These are phyloP conservation scores for Rousettus madagascariensis DNA, from an alignment of 2,797 vertebrate genomes.

Conservation along the genomic window DNA sequence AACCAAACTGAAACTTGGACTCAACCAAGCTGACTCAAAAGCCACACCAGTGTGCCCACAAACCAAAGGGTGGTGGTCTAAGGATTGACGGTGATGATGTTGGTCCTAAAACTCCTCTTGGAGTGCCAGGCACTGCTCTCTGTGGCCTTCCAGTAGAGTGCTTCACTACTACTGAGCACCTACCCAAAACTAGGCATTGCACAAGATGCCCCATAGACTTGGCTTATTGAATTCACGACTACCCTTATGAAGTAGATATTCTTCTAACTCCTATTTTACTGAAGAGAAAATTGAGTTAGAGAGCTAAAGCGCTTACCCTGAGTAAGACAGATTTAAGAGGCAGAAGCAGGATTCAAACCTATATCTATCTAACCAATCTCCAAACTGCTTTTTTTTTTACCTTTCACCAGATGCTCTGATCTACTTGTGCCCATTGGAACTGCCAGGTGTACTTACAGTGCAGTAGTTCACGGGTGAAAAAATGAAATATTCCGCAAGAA, in stretches of 20 bases:
- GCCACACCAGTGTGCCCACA: not conserved
- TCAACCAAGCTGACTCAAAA: not conserved
- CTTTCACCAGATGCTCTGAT: not conserved
- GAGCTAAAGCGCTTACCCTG: not conserved
- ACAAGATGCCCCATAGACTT: not conserved
- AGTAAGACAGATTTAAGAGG: not conserved
- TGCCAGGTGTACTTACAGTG: constrained; percentile 53
- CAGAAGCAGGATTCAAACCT: not conserved
- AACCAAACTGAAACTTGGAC: not conserved
- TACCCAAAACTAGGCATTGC: not conserved
- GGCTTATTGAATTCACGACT: not conserved
- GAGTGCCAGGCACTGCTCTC: too few species aligned
- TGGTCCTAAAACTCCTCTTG: too few species aligned
- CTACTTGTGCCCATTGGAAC: not conserved
- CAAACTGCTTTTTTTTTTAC: not conserved
- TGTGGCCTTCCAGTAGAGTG: not conserved
- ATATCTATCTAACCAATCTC: not conserved
- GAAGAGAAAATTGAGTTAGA: not conserved
- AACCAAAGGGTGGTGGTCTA: not conserved
- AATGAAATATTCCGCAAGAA: constrained; percentile 64
- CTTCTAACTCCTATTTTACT: not conserved
- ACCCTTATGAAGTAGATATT: not conserved
- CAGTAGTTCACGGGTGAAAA: constrained; percentile 33
- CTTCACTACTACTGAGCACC: not conserved
- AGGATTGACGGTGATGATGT: not conserved